A percentile compares a stretch with the other conserved stretches of the same genome.
Conservation (phyloP, 2,797 vertebrate species). For the Gorsachius magnificus region DNA sequence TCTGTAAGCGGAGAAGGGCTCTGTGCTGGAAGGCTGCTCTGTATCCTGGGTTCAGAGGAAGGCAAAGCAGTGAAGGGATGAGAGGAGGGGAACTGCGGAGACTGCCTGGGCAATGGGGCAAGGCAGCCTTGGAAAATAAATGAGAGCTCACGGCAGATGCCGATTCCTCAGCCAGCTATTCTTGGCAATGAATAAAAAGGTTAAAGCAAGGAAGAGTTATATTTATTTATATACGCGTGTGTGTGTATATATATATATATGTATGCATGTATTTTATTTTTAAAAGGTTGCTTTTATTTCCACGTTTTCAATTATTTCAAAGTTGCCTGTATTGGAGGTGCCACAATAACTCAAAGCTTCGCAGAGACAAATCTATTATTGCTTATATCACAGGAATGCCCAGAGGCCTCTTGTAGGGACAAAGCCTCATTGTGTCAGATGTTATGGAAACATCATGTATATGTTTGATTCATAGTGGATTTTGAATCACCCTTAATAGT, state of each 20-base stretch:
- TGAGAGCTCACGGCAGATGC: conserved; percentile 33
- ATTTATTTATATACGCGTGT: background rate
- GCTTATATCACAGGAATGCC: conserved; percentile 27
- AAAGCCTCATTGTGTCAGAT: conserved; percentile 49
- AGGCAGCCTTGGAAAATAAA: conserved; percentile 1
- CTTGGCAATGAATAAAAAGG: conserved; percentile 45
- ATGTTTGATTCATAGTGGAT: conserved; percentile 42
- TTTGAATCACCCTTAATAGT: conserved; percentile 44
- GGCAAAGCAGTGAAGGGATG: conserved; percentile 18
- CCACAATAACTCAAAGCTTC: conserved; percentile 34
- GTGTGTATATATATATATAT: background rate
- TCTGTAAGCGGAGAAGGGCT: background rate
- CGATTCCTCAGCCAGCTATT: conserved; percentile 42
- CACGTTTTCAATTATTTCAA: conserved; percentile 53
- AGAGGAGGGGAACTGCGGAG: conserved; percentile 31
- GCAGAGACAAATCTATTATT: conserved; percentile 38
- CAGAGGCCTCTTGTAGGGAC: conserved; percentile 46
- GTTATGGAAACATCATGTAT: conserved; percentile 38
- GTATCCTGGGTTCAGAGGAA: conserved; percentile 49
- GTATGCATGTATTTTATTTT: conserved; percentile 18
- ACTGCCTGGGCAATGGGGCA: conserved; percentile 36
- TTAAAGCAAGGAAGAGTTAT: conserved; percentile 26
- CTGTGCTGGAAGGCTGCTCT: conserved; percentile 3
- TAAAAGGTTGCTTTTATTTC: conserved; percentile 44
- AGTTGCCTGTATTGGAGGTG: background rate